Evolutionary conservation across 2,888 invertebrate genomes (phyloP).

Genomic region (Standfussiana lucernea): DNA sequence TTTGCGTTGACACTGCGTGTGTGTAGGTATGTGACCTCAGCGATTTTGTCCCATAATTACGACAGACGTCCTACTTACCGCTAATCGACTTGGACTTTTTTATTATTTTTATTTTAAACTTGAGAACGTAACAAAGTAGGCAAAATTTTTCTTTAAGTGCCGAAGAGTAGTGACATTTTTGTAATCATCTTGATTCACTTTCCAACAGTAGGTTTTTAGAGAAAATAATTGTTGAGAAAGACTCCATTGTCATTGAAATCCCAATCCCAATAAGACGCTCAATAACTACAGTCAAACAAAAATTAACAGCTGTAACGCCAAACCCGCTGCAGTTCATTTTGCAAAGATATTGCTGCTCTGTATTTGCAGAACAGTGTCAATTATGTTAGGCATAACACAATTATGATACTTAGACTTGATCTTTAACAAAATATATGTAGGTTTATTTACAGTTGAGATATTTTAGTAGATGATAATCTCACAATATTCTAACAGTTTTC

Average conservation of each 20-base stretch:
- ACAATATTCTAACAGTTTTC: not conserved
- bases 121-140: conserved; percentile 26
- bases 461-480: not conserved
- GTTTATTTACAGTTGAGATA: not conserved
- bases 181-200: conserved; percentile 1
- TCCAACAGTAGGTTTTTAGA: not conserved
- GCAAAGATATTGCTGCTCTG: not conserved
- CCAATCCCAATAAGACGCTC: not conserved
- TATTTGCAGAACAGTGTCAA: not conserved
- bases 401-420: too few relatives aligned
- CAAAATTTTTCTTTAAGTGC: conserved; percentile 33
- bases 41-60: conserved; percentile 67
- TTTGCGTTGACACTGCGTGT: conserved; percentile 59
- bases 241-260: not conserved
- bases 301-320: conserved; percentile 1
- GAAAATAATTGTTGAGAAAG: not conserved
- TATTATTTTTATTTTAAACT: conserved; percentile 55
- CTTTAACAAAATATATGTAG: too few relatives aligned
- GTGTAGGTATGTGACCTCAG: conserved; percentile 61
- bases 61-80: conserved; percentile 49
- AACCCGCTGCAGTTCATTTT: not conserved
- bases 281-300: conserved; percentile 1
- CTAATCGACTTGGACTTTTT: conserved; percentile 53
- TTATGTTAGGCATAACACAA: not conserved
- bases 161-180: conserved; percentile 7